Percentiles rank a stretch among this genome's conserved stretches.
phyloP scores from a whole-genome alignment of 2,797 vertebrate genomes.

The Platalea minor region DNA sequence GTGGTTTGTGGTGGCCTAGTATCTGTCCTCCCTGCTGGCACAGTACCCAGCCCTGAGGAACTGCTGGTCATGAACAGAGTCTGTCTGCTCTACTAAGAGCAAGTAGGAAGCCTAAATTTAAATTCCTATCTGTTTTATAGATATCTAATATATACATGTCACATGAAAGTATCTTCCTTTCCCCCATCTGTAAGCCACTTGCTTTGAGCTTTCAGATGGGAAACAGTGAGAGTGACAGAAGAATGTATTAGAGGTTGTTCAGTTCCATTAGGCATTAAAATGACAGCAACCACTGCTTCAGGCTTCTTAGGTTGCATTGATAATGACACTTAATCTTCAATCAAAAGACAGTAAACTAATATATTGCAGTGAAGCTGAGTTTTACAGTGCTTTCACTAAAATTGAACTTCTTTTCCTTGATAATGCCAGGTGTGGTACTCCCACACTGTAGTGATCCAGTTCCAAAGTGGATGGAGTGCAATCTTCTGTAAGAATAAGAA shows the following conservation, averaged over 20 bases:
- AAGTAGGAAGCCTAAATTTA: background rate
- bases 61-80: background rate
- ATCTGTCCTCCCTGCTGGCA: background rate
- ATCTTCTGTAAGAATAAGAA: background rate
- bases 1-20: background rate
- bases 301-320: background rate
- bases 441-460: background rate
- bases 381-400: background rate
- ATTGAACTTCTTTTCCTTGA: background rate
- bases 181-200: background rate
- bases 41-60: background rate
- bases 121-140: background rate
- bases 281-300: background rate
- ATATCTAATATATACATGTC: background rate
- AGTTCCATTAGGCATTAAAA: background rate
- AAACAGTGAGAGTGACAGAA: background rate
- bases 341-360: background rate
- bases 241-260: background rate
- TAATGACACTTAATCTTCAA: background rate
- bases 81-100: background rate
- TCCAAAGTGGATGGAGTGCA: background rate
- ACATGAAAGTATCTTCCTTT: background rate
- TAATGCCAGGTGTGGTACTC: background rate
- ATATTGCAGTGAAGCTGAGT: background rate
- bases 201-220: background rate